Evolutionary conservation across 2,797 vertebrate genomes (phyloP).

Genomic region (Chrysocyon brachyurus): DNA sequence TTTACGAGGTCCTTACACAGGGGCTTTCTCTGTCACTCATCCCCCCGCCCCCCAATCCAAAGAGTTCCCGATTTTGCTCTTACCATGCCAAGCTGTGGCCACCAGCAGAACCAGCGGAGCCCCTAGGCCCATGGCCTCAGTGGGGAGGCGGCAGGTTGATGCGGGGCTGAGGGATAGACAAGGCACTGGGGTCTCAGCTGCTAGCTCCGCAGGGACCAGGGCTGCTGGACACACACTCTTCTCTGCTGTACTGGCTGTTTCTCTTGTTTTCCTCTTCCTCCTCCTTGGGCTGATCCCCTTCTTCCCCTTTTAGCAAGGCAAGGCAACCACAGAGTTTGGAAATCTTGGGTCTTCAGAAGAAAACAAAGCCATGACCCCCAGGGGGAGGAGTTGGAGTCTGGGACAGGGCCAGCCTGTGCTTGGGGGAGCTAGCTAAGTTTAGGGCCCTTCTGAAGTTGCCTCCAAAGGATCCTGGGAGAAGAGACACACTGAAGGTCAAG

Average conservation of each 20-base stretch:
- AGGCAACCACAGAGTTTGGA: conserved; percentile 84
- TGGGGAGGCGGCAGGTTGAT: background rate
- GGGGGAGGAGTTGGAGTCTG: conserved; percentile 32
- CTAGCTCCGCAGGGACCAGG: background rate
- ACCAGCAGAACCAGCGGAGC: conserved; percentile 80
- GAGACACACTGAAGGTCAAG: background rate
- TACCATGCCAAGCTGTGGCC: conserved; percentile 84
- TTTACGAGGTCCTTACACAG: background rate
- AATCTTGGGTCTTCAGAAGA: conserved; percentile 80
- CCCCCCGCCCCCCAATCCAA: fast-evolving
- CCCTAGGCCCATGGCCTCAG: conserved; percentile 81
- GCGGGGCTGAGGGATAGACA: background rate
- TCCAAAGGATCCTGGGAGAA: background rate
- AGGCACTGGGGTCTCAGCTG: background rate
- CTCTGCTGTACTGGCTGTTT: conserved; percentile 34
- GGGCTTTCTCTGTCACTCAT: background rate
- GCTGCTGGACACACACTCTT: background rate
- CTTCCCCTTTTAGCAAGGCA: conserved; percentile 82
- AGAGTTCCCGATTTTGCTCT: conserved; percentile 42
- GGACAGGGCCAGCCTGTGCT: background rate
- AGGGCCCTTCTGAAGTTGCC: background rate
- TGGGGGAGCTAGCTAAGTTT: background rate
- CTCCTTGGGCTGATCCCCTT: conserved; percentile 69
- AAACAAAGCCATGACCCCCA: conserved; percentile 76
- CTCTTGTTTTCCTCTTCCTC: conserved; percentile 72